Evolutionary conservation across 2,797 vertebrate genomes (phyloP).

Genomic region (Schizopygopsis pylzovi): DNA sequence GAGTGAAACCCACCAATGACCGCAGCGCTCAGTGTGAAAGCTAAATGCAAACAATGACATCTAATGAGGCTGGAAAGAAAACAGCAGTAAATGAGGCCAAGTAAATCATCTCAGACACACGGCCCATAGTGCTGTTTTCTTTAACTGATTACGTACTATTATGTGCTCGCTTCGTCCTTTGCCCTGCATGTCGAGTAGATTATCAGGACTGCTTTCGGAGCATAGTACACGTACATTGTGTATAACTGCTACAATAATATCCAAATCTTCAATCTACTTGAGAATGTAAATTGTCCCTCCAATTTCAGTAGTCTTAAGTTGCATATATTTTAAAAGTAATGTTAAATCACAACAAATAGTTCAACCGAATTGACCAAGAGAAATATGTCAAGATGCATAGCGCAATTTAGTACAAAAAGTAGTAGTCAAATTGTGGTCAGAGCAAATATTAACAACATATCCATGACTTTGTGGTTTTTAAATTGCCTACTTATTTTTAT

Average conservation of each 20-base stretch:
- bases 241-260: constrained; percentile 20
- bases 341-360: neutral
- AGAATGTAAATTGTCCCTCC: neutral
- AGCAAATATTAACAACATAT: neutral
- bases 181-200: constrained; percentile 31
- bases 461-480: neutral
- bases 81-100: constrained; percentile 41
- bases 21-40: constrained; percentile 20
- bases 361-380: neutral
- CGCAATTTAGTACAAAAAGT: neutral
- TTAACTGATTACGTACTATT: constrained; percentile 56
- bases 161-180: constrained; percentile 58
- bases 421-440: neutral
- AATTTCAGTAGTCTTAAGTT: neutral
- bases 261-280: neutral
- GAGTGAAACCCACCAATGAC: constrained; percentile 33
- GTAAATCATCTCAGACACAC: constrained; percentile 62
- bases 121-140: constrained; percentile 63
- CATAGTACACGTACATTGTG: neutral
- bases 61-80: constrained; percentile 60
- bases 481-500: neutral
- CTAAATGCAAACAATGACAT: constrained; percentile 46
- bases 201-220: neutral
- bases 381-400: neutral
- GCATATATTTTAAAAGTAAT: neutral